Conservation (phyloP, 2,113 vertebrate genomes). For the Thunnus maccoyii region DNA sequence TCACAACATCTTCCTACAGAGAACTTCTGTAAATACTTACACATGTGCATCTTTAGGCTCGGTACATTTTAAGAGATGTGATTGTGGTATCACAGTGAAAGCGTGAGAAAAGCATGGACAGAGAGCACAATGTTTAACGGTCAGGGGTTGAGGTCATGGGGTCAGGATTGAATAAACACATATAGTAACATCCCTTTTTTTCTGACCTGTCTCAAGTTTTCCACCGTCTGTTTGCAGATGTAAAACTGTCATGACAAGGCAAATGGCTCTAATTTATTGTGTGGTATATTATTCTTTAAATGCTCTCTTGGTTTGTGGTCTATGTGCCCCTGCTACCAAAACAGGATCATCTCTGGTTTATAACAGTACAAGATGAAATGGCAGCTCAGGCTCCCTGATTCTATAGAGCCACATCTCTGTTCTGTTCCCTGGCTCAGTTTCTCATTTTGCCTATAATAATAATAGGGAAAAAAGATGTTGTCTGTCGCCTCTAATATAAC, state of each 20-base stretch:
- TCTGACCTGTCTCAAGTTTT: neutral
- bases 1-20: constrained; percentile 8
- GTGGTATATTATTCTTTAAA: neutral
- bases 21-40: constrained; percentile 8
- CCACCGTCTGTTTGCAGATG: constrained; percentile 15
- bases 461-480: constrained; percentile 59
- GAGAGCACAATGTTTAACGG: constrained; percentile 9
- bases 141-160: constrained; percentile 42
- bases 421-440: constrained; percentile 26
- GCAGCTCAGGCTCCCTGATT: constrained; percentile 18
- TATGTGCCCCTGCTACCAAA: constrained; percentile 3
- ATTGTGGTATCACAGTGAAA: constrained; percentile 18
- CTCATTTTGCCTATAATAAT: constrained; percentile 49
- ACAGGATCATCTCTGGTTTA: constrained; percentile 7
- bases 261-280: neutral
- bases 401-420: constrained; percentile 22
- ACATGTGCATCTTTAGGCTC: neutral
- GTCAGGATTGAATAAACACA: constrained; percentile 61
- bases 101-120: constrained; percentile 42
- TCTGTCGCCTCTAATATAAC: constrained; percentile 52
- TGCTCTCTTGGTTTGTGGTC: neutral
- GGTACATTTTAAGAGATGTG: neutral
- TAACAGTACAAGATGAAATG: constrained; percentile 33
- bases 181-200: constrained; percentile 15
- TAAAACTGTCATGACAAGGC: neutral